These are phyloP conservation scores for Neosilurus mollespiculum DNA, from an alignment of 2,797 vertebrate genomes.

Conservation along the genomic window DNA sequence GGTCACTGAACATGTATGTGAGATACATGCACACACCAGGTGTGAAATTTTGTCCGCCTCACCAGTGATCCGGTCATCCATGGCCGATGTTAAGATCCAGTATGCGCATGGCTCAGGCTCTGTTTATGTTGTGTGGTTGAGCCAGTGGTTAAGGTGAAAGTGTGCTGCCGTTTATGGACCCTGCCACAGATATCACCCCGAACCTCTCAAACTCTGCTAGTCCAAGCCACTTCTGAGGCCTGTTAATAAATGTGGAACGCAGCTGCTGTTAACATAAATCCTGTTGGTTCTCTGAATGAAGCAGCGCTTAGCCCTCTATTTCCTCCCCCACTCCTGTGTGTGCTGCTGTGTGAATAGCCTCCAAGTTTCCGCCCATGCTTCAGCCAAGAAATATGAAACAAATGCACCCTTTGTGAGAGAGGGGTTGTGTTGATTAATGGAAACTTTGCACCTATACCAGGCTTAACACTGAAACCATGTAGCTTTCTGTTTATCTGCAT, in stretches of 20 bases:
- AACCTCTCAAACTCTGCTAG: constrained; percentile 14
- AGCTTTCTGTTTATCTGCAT: constrained; percentile 18
- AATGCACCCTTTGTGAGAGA: constrained; percentile 56
- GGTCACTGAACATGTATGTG: neutral
- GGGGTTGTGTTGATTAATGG: constrained; percentile 52
- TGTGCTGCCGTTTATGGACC: constrained; percentile 43
- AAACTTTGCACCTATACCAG: constrained; percentile 49
- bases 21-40: neutral
- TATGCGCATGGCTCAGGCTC: neutral
- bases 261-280: constrained; percentile 55
- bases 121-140: constrained; percentile 43
- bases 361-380: constrained; percentile 53
- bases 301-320: constrained; percentile 6
- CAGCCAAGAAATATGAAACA: constrained; percentile 60
- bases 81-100: neutral
- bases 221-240: constrained; percentile 40
- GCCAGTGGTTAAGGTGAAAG: constrained; percentile 20
- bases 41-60: neutral
- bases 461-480: neutral
- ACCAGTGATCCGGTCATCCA: neutral
- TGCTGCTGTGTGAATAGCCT: constrained; percentile 57
- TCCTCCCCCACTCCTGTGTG: constrained; percentile 34
- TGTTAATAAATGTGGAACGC: constrained; percentile 54
- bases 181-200: constrained; percentile 27
- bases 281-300: constrained; percentile 50